Evolutionary conservation across 2,888 invertebrate genomes (phyloP).

Genomic region (Syrphus vitripennis): DNA sequence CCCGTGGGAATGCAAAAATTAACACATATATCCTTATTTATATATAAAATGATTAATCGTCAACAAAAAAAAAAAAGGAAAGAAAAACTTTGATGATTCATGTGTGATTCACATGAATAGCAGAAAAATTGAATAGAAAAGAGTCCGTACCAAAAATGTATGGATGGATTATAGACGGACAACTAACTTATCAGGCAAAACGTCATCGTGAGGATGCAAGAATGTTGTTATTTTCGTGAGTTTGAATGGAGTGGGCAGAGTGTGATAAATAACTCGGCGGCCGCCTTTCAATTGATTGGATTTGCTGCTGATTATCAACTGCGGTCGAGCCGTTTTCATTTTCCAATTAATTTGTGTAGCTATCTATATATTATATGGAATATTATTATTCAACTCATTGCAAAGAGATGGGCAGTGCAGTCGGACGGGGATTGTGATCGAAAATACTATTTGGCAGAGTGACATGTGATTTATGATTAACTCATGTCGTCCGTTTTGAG

Average conservation of each 20-base stretch:
- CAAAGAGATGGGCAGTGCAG: conserved; percentile 1
- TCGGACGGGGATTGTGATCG: not conserved
- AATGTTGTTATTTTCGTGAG: conserved; percentile 3
- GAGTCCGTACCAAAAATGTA: not conserved
- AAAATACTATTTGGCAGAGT: conserved; percentile 17
- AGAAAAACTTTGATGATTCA: conserved; percentile 18
- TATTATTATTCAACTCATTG: not conserved
- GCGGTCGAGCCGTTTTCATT: conserved; percentile 64
- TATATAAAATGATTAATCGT: conserved; percentile 47
- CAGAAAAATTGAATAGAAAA: not conserved
- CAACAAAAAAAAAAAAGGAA: too few relatives aligned
- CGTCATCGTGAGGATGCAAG: conserved; percentile 32
- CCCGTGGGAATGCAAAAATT: not conserved
- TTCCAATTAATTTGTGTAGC: conserved; percentile 66
- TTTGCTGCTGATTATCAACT: conserved; percentile 66
- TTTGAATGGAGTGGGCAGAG: not conserved
- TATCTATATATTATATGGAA: not conserved
- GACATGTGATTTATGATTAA: conserved; percentile 66
- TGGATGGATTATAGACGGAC: not conserved
- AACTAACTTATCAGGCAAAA: conserved; percentile 32
- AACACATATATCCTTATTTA: not conserved
- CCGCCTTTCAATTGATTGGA: conserved; percentile 62
- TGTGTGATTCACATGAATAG: conserved; percentile 4
- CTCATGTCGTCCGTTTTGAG: conserved; percentile 43
- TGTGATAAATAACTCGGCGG: conserved; percentile 54